Percentiles rank a stretch among this genome's conserved stretches.
phyloP scores from a whole-genome alignment of 2,888 invertebrate genomes.

The Gisinianus flammeolus region DNA sequence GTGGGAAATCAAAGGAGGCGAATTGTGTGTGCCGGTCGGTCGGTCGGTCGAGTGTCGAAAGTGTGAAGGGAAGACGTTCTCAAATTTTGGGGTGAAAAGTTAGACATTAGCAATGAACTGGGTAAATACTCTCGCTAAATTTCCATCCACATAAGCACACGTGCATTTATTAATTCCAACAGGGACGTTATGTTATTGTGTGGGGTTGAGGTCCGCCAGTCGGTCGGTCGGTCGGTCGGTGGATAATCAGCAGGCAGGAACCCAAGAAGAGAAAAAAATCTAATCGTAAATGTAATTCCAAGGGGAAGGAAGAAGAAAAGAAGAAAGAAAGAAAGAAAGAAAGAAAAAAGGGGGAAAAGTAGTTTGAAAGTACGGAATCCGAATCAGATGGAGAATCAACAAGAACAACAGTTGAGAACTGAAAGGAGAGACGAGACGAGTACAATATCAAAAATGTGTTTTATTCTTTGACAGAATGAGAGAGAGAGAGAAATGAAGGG shows the following conservation, averaged over 20 bases:
- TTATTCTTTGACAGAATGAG: too few species aligned
- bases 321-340: not conserved
- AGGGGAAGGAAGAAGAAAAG: not conserved
- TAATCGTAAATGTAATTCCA: too few species aligned
- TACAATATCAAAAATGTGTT: too few species aligned
- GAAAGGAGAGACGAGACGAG: not conserved
- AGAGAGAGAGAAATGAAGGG: too few species aligned
- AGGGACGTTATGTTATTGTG: not conserved
- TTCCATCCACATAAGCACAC: not conserved
- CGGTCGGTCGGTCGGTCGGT: too few species aligned
- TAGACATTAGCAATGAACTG: conserved; percentile 21
- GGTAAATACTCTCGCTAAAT: not conserved
- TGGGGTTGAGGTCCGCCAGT: not conserved
- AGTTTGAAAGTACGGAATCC: not conserved
- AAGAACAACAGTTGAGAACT: not conserved
- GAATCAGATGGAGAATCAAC: not conserved
- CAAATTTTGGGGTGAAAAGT: conserved; percentile 20
- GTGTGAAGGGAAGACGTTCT: conserved; percentile 16
- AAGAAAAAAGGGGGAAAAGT: not conserved
- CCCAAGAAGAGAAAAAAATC: not conserved
- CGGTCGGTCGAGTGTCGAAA: not conserved
- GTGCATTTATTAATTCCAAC: not conserved
- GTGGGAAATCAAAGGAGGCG: not conserved
- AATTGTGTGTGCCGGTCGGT: not conserved
- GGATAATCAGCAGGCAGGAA: not conserved